Evolutionary conservation across 2,888 invertebrate genomes (phyloP).

Genomic region (Caenorhabditis parvicauda): DNA sequence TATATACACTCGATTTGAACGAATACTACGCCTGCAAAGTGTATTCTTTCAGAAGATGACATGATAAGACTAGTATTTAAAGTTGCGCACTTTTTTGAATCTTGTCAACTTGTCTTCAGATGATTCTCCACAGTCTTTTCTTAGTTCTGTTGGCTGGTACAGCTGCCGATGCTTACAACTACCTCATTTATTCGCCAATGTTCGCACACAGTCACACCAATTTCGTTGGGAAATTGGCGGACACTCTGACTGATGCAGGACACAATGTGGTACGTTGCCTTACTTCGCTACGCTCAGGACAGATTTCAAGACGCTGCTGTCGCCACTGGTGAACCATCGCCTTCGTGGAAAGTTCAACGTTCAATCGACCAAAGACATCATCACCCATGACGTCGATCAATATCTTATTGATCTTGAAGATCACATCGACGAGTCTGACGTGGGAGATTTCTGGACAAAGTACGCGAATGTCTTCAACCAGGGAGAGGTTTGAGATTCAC

Average conservation of each 20-base stretch:
- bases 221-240: conserved; percentile 28
- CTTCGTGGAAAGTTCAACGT: neutral
- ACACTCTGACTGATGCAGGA: conserved; percentile 26
- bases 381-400: neutral
- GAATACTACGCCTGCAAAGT: too few relatives aligned
- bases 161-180: too few relatives aligned
- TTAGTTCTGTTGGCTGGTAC: too few relatives aligned
- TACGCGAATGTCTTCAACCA: too few relatives aligned
- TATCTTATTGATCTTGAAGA: neutral
- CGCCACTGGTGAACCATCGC: neutral
- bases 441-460: neutral
- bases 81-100: too few relatives aligned
- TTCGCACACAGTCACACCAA: conserved; percentile 30
- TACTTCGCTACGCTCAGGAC: neutral
- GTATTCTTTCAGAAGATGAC: too few relatives aligned
- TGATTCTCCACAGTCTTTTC: too few relatives aligned
- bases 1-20: too few relatives aligned
- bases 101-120: too few relatives aligned
- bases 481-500: too few relatives aligned
- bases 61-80: too few relatives aligned
- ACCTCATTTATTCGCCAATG: conserved; percentile 26
- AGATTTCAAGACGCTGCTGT: neutral
- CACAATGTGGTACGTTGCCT: conserved; percentile 28
- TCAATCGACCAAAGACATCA: neutral
- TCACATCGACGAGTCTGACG: neutral